These are phyloP conservation scores for Calonectris borealis DNA, from an alignment of 2,113 vertebrate genomes.

Conservation along the genomic window DNA sequence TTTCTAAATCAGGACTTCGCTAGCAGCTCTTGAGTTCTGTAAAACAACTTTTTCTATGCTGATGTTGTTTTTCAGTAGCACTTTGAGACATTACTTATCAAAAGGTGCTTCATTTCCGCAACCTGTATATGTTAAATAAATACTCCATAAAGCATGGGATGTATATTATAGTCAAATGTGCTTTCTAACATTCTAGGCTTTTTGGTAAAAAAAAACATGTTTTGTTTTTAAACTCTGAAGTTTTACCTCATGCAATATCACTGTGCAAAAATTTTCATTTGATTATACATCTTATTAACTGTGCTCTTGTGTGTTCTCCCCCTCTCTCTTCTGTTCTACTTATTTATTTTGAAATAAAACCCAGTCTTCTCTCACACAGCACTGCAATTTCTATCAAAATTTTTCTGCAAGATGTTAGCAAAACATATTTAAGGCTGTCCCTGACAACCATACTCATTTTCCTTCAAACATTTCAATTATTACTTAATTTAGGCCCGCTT, in stretches of 20 bases:
- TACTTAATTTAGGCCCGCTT: neutral
- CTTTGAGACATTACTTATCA: neutral
- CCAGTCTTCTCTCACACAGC: neutral
- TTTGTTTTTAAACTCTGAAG: neutral
- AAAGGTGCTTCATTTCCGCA: neutral
- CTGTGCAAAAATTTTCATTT: neutral
- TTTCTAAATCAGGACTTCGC: neutral
- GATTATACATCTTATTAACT: neutral
- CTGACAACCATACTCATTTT: neutral
- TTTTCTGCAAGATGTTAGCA: neutral
- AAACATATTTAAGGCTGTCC: neutral
- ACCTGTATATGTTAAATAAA: neutral
- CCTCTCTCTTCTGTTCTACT: neutral
- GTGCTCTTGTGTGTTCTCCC: neutral
- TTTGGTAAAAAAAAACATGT: neutral
- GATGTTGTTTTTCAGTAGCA: neutral
- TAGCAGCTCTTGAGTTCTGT: neutral
- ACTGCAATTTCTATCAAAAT: neutral
- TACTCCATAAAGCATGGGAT: neutral
- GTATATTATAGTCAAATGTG: neutral
- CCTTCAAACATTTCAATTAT: slow-evolving; percentile 37
- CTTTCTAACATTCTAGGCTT: neutral
- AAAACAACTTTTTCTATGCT: neutral
- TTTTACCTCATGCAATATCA: neutral
- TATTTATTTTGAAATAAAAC: neutral